Evolutionary conservation across 2,888 invertebrate genomes (phyloP).

Genomic region (Diogma glabrata): DNA sequence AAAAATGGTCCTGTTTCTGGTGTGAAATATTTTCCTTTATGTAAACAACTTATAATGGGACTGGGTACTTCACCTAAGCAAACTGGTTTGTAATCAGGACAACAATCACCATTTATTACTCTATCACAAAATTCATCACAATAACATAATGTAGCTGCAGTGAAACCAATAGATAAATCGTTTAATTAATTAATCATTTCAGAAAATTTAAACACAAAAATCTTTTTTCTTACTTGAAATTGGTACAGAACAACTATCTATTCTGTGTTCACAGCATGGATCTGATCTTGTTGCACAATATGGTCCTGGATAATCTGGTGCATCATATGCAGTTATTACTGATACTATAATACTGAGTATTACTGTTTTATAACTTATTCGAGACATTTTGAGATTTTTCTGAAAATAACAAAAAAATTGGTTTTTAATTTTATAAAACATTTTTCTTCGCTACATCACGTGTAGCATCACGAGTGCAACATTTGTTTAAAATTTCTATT

Average conservation of each 20-base stretch:
- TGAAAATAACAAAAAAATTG: too few relatives aligned
- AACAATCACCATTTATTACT: slow-evolving; percentile 67
- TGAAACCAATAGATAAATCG: slow-evolving; percentile 8
- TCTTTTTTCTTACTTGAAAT: slow-evolving; percentile 48
- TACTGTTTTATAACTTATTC: too few relatives aligned
- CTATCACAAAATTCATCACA: slow-evolving; percentile 89
- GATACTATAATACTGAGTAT: too few relatives aligned
- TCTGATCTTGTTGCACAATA: slow-evolving; percentile 30
- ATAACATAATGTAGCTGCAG: slow-evolving; percentile 72
- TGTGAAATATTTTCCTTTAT: slow-evolving; percentile 42
- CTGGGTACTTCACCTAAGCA: slow-evolving; percentile 45
- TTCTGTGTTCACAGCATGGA: slow-evolving; percentile 60
- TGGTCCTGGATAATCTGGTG: slow-evolving; percentile 31
- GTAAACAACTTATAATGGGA: slow-evolving; percentile 33
- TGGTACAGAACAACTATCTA: slow-evolving; percentile 70
- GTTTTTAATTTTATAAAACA: too few relatives aligned
- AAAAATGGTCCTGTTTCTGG: slow-evolving; percentile 39
- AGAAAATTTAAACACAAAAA: slow-evolving; percentile 7
- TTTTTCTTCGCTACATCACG: too few relatives aligned
- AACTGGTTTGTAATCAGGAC: slow-evolving; percentile 74
- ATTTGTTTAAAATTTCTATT: too few relatives aligned
- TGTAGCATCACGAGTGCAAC: too few relatives aligned
- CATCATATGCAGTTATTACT: too few relatives aligned
- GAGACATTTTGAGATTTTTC: too few relatives aligned
- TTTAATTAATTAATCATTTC: too few relatives aligned